Evolutionary conservation across 2,888 invertebrate genomes (phyloP).

Genomic region (Acheta domesticus): DNA sequence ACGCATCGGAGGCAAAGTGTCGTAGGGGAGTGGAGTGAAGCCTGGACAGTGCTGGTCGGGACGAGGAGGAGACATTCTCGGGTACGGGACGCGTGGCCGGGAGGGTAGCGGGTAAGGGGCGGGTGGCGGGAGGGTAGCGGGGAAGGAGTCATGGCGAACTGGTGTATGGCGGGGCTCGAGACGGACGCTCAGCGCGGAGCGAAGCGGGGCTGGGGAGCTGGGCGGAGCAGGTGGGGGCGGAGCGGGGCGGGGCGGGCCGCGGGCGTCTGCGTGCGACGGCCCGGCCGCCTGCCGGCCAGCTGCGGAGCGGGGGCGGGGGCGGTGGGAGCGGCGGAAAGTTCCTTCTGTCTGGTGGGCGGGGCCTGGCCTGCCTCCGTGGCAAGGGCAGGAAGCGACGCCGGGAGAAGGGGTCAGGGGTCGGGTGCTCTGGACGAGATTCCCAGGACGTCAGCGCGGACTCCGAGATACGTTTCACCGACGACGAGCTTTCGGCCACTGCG

Average conservation of each 20-base stretch:
- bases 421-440: neutral
- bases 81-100: too few relatives aligned
- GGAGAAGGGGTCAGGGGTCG: neutral
- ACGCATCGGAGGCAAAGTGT: too few relatives aligned
- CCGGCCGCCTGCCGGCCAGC: neutral
- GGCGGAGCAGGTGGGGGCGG: neutral
- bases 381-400: neutral
- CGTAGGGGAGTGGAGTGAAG: too few relatives aligned
- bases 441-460: conserved; percentile 2
- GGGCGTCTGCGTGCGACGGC: neutral
- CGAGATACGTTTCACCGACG: conserved; percentile 10
- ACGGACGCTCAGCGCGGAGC: too few relatives aligned
- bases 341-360: neutral
- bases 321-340: neutral
- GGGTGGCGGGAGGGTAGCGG: too few relatives aligned
- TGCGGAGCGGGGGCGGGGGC: neutral
- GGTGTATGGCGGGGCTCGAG: too few relatives aligned
- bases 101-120: too few relatives aligned
- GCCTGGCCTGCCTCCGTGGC: neutral
- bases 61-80: too few relatives aligned
- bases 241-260: neutral
- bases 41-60: too few relatives aligned
- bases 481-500: neutral
- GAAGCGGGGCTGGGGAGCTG: too few relatives aligned
- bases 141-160: too few relatives aligned